phyloP scores from a whole-genome alignment of 2,888 invertebrate genomes.

The Dione juno region DNA sequence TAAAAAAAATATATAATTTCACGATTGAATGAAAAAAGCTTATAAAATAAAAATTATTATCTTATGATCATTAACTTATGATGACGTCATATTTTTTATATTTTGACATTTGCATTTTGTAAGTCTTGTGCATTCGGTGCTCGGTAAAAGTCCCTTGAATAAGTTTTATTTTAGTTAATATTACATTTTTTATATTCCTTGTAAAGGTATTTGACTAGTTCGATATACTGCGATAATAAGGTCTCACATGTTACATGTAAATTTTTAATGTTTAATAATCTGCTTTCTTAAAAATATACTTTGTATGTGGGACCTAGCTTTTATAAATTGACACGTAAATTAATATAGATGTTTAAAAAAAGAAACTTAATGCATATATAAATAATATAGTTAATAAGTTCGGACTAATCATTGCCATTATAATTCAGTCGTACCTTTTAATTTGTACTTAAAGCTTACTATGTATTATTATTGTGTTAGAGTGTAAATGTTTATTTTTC shows the following conservation, averaged over 20 bases:
- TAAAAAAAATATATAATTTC: neutral
- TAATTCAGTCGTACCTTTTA: conserved; percentile 65
- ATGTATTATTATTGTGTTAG: conserved; percentile 46
- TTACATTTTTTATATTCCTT: conserved; percentile 30
- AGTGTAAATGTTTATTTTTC: conserved; percentile 71
- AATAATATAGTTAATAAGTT: conserved; percentile 45
- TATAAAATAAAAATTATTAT: too few relatives aligned
- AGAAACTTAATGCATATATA: conserved; percentile 13
- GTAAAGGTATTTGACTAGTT: conserved; percentile 72
- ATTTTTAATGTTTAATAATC: conserved; percentile 11
- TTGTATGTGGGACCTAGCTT: neutral
- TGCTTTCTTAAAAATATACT: conserved; percentile 13
- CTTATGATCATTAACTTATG: too few relatives aligned
- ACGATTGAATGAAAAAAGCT: too few relatives aligned
- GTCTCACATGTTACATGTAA: conserved; percentile 43
- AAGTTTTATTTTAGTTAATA: conserved; percentile 43
- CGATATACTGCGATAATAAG: conserved; percentile 54
- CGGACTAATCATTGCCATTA: conserved; percentile 78
- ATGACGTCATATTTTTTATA: too few relatives aligned
- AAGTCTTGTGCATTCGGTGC: conserved; percentile 58
- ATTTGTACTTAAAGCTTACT: conserved; percentile 52
- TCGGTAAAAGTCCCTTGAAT: conserved; percentile 54
- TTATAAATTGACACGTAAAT: neutral
- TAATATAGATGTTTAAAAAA: neutral
- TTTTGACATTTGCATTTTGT: neutral